Evolutionary conservation across 2,888 invertebrate species (phyloP).

Genomic region (Hartigia nigra): DNA sequence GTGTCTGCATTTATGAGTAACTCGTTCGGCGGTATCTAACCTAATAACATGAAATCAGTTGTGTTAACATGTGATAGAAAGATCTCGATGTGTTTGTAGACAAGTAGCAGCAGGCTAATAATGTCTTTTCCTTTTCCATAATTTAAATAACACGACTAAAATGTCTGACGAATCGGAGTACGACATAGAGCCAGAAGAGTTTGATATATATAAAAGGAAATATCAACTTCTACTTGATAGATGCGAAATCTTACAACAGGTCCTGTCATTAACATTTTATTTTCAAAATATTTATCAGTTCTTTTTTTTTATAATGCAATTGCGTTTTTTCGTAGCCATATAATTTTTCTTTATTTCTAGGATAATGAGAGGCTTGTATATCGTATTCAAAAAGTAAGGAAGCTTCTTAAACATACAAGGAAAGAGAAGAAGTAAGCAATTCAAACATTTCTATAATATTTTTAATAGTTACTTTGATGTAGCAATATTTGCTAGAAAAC

Average conservation of each 20-base stretch:
- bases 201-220: conserved; percentile 79
- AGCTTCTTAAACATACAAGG: conserved; percentile 74
- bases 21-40: not conserved
- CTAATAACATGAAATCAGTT: not conserved
- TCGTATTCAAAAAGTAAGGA: conserved; percentile 78
- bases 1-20: not conserved
- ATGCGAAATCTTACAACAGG: conserved; percentile 79
- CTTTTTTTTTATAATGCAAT: not conserved
- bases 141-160: conserved; percentile 16
- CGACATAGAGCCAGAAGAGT: conserved; percentile 70
- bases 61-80: not conserved
- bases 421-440: conserved; percentile 72
- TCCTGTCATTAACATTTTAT: conserved; percentile 30
- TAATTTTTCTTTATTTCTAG: conserved; percentile 55
- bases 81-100: not conserved
- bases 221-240: conserved; percentile 79
- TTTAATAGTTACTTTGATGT: not conserved
- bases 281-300: not conserved
- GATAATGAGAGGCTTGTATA: conserved; percentile 79
- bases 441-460: not conserved
- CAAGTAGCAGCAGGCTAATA: not conserved
- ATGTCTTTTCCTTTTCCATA: not conserved
- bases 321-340: not conserved
- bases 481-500: not conserved
- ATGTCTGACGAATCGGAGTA: conserved; percentile 74